Conservation (phyloP, 2,113 vertebrate species). For the Pseudonaja textilis region DNA sequence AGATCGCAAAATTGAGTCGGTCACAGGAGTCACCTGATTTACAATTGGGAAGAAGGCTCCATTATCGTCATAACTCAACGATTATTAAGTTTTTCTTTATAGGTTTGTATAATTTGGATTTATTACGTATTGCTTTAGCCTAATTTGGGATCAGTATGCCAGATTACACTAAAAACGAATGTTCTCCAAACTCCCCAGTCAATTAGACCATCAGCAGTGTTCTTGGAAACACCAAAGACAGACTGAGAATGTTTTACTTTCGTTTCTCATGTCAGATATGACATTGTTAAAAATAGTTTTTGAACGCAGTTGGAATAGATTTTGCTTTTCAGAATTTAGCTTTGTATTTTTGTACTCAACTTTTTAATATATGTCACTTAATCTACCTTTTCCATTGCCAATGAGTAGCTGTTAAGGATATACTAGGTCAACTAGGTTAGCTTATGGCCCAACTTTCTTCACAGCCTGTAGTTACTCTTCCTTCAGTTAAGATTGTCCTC, state of each 20-base stretch:
- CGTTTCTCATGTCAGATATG: not conserved
- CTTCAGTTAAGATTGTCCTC: not conserved
- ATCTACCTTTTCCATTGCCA: not conserved
- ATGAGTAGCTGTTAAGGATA: not conserved
- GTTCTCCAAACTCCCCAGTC: not conserved
- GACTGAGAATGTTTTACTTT: not conserved
- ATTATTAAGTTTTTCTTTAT: not conserved
- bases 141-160: not conserved
- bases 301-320: not conserved
- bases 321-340: not conserved
- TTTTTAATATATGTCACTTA: not conserved
- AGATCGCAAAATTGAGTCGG: not conserved
- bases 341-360: not conserved
- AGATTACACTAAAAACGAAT: not conserved
- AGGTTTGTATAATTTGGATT: not conserved
- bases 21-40: not conserved
- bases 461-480: not conserved
- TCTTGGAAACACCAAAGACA: not conserved
- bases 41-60: not conserved
- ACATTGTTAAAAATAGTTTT: not conserved
- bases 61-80: not conserved
- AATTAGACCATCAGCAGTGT: not conserved
- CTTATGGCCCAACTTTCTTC: not conserved
- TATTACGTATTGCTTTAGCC: not conserved
- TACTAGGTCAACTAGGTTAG: not conserved